Base-by-base conservation (phyloP, 2,888 invertebrate genomes). In the Epistrophe eligans region DNA sequence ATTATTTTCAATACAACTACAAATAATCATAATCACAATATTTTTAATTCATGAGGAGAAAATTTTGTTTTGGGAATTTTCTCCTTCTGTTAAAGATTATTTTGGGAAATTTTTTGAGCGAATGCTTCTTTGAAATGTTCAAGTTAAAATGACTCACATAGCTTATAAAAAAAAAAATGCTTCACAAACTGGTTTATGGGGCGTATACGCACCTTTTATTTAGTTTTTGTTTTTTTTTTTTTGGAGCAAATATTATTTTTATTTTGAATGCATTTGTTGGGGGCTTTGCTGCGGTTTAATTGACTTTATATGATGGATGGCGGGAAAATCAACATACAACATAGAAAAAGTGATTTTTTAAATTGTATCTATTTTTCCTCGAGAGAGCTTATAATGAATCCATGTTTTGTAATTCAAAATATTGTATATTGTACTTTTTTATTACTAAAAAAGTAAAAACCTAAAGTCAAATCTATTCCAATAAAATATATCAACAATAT, bases 141-240 rank as follows among this genome's bases (percentile, higher is more conserved):
- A 5, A n/a, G 6, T 55, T 35, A 15, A 28, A 66, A 28, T 52
- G 7, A 52, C 24, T 19, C 13, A 11, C 11, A 64, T 28, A 45
- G 35, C 35, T 19, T 4, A 5, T 1, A 10, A 17, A 13, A 38
- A 38, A 2, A 24, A 24, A 24, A 11, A 1, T 7, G 10, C 50
- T 19, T 52, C 9, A 3, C 2, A 28, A 13, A 19, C 8, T 73
- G 32, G 71, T 79, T 38, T 43, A 64, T 45, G 74, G 79, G 79
- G 84, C 79, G 84, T 79, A 84, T 84, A 76, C 79, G 79, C 40
- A 76, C 71, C 58, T 62, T 71, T 70, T 58, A 45, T 52, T 7
- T 17, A n/a, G n/a, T n/a, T n/a, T n/a, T n/a, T 19, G 0, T 38
- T 0, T 13, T 4, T 62, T 62, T 62, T 19, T 40, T 9, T 5